Conservation (phyloP, 1,140 invertebrate genomes). For the Arctopsyche grandis region DNA sequence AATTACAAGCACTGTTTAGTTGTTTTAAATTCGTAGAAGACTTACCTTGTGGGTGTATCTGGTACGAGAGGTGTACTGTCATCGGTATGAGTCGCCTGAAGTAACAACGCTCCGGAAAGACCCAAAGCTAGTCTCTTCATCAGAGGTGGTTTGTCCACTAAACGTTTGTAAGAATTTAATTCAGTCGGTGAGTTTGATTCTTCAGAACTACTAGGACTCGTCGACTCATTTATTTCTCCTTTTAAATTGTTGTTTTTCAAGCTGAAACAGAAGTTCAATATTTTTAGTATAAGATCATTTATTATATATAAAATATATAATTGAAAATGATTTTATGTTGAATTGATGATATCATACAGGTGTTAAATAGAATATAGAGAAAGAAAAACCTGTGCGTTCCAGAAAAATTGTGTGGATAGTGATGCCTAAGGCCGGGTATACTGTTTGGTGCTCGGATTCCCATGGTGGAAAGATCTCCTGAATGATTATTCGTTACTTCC, state of each 20-base stretch:
- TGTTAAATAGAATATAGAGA: not conserved
- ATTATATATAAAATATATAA: not conserved
- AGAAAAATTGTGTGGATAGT: conserved; percentile 52
- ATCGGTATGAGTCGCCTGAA: conserved; percentile 61
- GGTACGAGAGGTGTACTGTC: conserved; percentile 66
- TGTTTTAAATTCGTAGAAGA: not conserved
- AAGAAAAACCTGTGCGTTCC: conserved; percentile 47
- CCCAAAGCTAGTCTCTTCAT: conserved; percentile 82
- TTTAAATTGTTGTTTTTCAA: conserved; percentile 62
- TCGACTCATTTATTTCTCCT: conserved; percentile 64
- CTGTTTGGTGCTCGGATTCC: conserved; percentile 62
- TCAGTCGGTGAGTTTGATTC: conserved; percentile 90
- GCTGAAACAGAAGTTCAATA: conserved; percentile 42
- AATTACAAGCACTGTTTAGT: too few species aligned
- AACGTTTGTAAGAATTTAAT: conserved; percentile 84
- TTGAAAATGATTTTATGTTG: not conserved
- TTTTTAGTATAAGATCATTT: conserved; percentile 1
- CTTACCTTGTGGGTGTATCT: conserved; percentile 65
- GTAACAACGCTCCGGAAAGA: conserved; percentile 67
- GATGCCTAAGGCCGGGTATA: conserved; percentile 61
- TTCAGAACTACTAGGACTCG: conserved; percentile 81
- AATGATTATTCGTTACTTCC: conserved; percentile 61
- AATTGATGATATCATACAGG: not conserved
- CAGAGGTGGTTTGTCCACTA: conserved; percentile 82
- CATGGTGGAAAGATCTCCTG: conserved; percentile 55